phyloP scores from a whole-genome alignment of 2,113 vertebrate genomes.

The Corythaeola cristata region DNA sequence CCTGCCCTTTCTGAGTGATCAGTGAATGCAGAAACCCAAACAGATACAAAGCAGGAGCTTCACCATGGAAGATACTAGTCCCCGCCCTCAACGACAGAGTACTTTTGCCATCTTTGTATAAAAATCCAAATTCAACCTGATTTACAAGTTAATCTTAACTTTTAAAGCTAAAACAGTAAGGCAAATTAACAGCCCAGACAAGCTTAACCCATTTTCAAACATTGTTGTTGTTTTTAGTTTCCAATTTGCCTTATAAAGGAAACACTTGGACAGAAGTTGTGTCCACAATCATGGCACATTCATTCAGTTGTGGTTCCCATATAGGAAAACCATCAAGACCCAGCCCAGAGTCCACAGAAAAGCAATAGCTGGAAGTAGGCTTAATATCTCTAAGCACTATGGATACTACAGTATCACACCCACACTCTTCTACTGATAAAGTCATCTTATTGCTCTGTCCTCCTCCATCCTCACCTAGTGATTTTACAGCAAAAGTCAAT shows the following conservation, averaged over 20 bases:
- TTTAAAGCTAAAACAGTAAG: not conserved
- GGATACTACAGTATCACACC: not conserved
- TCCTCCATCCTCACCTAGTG: not conserved
- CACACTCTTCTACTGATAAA: not conserved
- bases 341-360: not conserved
- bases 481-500: not conserved
- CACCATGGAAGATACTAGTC: not conserved
- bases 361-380: not conserved
- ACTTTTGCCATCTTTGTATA: not conserved
- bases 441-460: not conserved
- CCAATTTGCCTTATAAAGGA: not conserved
- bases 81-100: not conserved
- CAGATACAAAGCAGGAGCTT: not conserved
- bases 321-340: not conserved
- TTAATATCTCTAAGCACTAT: not conserved
- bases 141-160: not conserved
- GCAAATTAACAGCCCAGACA: not conserved
- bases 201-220: not conserved
- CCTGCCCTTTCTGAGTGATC: not conserved
- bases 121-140: not conserved
- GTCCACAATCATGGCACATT: not conserved
- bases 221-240: not conserved
- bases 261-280: not conserved
- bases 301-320: rapidly evolving
- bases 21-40: not conserved